Base-by-base conservation (phyloP, 1,140 invertebrate species). In the Araneus ventricosus region DNA sequence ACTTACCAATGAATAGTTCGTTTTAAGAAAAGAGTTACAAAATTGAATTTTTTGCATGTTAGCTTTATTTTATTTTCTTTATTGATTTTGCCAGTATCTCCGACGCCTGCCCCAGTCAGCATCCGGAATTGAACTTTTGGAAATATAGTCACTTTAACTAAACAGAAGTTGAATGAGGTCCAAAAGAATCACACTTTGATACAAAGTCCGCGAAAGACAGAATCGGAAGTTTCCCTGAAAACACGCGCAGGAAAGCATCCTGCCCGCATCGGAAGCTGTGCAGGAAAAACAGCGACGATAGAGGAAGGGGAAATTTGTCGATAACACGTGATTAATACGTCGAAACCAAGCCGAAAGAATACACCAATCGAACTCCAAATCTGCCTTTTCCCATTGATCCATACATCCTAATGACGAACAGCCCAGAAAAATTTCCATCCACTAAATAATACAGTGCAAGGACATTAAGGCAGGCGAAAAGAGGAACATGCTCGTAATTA, bases 401-500 rank as follows among this genome's bases (percentile, higher is more conserved):
- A 52, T 41, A 52, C 70, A 75, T 52, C 80, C 80, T 84, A 84
- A 84, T 84, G 80, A 84, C 45, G 80, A 84, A 17, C 80, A 52
- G 22, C 80, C 27, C 3, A 45, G 80, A 41, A 52, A 84, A 84
- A 52, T 84, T 84, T 84, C 27, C 80, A 41, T 45, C 45, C 80
- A 52, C 45, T 84, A 84, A 84, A 84, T 84, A 52, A 84, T 84
- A 84, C 80, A 84, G 37, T 84, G 80, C 24, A 34, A 52, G 39
- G 80, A 84, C 80, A 84, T 84, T 84, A 84, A 45, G 80, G 45
- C 80, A 84, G 41, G 80, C 45, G 80, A 84, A 84, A 52, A 84
- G 80, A 84, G 80, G 80, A 84, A 84, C 80, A 84, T 84, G 80
- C 80, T n/a, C n/a, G 80, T 84, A 84, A 84, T 84, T 84, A 84